Evolutionary conservation across 2,888 invertebrate genomes (phyloP).

Genomic region (Chelonus formosanus): DNA sequence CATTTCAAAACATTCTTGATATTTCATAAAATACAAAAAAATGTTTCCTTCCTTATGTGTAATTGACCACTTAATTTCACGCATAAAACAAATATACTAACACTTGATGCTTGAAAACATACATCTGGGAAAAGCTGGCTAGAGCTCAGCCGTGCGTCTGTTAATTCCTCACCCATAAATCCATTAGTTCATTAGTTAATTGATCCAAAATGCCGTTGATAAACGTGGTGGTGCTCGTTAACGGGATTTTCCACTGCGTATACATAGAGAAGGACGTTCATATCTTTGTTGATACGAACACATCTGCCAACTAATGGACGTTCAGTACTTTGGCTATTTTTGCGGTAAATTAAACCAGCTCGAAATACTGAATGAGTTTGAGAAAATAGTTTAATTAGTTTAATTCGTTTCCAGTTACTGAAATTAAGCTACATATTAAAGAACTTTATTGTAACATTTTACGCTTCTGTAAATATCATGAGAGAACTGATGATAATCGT

Average conservation of each 20-base stretch:
- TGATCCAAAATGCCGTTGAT: constrained; percentile 53
- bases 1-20: no score
- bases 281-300: constrained; percentile 43
- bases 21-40: no score
- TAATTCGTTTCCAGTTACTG: no score
- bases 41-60: no score
- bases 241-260: constrained; percentile 11
- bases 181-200: constrained; percentile 62
- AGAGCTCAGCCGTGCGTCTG: constrained; percentile 20
- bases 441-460: no score
- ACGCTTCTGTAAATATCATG: no score
- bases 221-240: constrained; percentile 30
- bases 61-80: no score
- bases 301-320: constrained; percentile 58
- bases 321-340: constrained; percentile 55
- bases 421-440: no score
- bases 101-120: constrained; percentile 6
- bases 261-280: not conserved
- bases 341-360: constrained; percentile 47
- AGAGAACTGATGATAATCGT: no score
- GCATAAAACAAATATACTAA: not conserved
- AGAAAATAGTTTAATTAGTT: not conserved
- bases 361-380: constrained; percentile 8
- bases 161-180: constrained; percentile 49
- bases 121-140: not conserved